A percentile compares a stretch with the other conserved stretches of the same genome.
Conservation (phyloP, 23 tunicate species). For the Clavelina lepadiformis region DNA sequence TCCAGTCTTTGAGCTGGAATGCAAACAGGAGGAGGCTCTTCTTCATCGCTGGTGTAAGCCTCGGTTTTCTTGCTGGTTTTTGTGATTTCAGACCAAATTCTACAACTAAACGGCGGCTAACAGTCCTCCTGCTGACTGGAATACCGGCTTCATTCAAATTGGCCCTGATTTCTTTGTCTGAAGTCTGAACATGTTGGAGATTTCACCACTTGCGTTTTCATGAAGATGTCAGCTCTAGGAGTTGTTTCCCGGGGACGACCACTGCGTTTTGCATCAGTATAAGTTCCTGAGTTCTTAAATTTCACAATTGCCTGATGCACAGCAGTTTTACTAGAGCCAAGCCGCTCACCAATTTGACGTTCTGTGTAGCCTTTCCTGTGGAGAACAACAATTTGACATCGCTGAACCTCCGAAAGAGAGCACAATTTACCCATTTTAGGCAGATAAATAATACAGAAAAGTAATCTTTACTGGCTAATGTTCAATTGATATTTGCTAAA, state of each 20-base stretch:
- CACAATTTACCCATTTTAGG: no score
- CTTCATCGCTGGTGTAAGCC: constrained; percentile 14
- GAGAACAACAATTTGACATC: no score
- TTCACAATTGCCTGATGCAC: constrained; percentile 9
- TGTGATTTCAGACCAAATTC: constrained; percentile 14
- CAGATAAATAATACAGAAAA: no score
- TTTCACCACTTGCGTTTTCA: background rate
- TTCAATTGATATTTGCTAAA: no score
- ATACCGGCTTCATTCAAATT: background rate
- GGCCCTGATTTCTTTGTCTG: background rate
- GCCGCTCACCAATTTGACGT: no score
- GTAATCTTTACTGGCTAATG: no score
- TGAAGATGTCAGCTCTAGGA: constrained; percentile 2
- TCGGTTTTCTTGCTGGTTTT: constrained; percentile 19
- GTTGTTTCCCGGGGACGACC: constrained; percentile 20
- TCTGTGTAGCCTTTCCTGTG: no score
- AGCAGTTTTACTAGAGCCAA: constrained; percentile 6
- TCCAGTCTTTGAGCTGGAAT: constrained; percentile 10
- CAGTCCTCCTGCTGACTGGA: constrained; percentile 7
- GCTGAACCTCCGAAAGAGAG: no score
- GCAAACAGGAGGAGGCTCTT: constrained; percentile 9
- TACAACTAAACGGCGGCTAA: background rate
- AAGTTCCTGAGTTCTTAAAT: background rate
- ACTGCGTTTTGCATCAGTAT: background rate
- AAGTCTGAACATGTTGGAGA: constrained; percentile 11